Percentiles rank a stretch among this genome's conserved stretches.
phyloP scores from a whole-genome alignment of 2,888 invertebrate genomes.

The Agriotes lineatus region DNA sequence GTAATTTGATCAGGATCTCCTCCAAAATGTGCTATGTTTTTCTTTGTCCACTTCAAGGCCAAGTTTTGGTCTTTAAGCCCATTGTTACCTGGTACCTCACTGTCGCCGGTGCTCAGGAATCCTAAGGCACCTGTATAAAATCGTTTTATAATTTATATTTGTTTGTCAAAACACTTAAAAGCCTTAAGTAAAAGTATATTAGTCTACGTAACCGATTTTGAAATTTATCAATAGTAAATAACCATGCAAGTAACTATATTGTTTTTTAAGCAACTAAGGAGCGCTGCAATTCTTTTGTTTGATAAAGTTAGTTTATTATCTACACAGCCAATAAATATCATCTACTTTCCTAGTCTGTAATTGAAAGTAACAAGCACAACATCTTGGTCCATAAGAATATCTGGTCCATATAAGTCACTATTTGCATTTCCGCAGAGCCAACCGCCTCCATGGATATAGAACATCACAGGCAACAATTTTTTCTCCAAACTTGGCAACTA shows the following conservation, averaged over 20 bases:
- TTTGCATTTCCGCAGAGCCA: slow-evolving; percentile 77
- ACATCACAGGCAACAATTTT: slow-evolving; percentile 82
- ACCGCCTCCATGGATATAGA: slow-evolving; percentile 82
- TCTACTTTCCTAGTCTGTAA: slow-evolving; percentile 75
- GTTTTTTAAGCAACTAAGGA: too few relatives aligned
- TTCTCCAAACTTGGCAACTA: too few relatives aligned
- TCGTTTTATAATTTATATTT: too few relatives aligned
- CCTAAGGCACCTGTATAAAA: slow-evolving; percentile 59
- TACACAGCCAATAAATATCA: too few relatives aligned
- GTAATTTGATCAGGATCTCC: slow-evolving; percentile 61
- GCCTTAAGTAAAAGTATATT: too few relatives aligned
- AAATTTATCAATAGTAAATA: too few relatives aligned
- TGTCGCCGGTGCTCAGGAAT: slow-evolving; percentile 54
- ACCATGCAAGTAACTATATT: too few relatives aligned
- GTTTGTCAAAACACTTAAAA: too few relatives aligned
- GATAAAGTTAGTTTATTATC: too few relatives aligned
- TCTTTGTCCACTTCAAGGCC: slow-evolving; percentile 60
- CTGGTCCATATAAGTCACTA: too few relatives aligned
- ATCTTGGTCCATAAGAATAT: slow-evolving; percentile 76
- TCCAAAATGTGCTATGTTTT: slow-evolving; percentile 44
- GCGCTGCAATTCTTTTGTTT: too few relatives aligned
- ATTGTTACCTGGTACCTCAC: slow-evolving; percentile 59
- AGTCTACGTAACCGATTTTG: too few relatives aligned
- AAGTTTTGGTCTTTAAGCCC: slow-evolving; percentile 52
- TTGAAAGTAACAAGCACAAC: slow-evolving; percentile 78